Evolutionary conservation across 2,888 invertebrate species (phyloP).

Genomic region (Pandemis cinnamomeana): DNA sequence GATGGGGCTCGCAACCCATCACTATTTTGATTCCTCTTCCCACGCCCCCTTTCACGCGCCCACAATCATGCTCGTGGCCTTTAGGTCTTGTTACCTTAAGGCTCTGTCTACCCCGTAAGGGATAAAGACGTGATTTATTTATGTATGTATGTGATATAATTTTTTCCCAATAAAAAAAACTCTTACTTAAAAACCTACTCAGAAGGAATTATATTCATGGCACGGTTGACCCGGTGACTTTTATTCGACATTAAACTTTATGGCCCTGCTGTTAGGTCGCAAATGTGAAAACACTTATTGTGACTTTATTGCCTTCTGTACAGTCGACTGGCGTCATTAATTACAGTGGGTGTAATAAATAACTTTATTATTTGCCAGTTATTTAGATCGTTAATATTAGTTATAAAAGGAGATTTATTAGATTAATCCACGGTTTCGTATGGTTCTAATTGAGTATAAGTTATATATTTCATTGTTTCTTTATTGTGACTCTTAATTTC

Average conservation of each 20-base stretch:
- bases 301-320: slow-evolving; percentile 22
- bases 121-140: no score
- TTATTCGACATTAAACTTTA: slow-evolving; percentile 36
- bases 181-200: not conserved
- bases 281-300: slow-evolving; percentile 24
- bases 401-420: slow-evolving; percentile 22
- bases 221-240: not conserved
- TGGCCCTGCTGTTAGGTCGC: slow-evolving; percentile 1
- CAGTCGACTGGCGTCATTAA: slow-evolving; percentile 24
- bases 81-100: no score
- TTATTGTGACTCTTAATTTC: not conserved
- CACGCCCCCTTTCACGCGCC: no score
- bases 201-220: not conserved
- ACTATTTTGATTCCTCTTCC: no score
- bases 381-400: slow-evolving; percentile 18
- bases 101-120: no score
- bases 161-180: not conserved
- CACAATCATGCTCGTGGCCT: no score
- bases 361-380: slow-evolving; percentile 31
- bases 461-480: not conserved
- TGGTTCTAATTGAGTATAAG: not conserved
- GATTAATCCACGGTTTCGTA: not conserved
- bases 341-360: slow-evolving; percentile 29
- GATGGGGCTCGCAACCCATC: no score
- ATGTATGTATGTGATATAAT: no score